A percentile compares a stretch with the other conserved stretches of the same genome.
Evolutionary conservation across 2,888 invertebrate species (phyloP).

Genomic region (Lycia hirtaria): DNA sequence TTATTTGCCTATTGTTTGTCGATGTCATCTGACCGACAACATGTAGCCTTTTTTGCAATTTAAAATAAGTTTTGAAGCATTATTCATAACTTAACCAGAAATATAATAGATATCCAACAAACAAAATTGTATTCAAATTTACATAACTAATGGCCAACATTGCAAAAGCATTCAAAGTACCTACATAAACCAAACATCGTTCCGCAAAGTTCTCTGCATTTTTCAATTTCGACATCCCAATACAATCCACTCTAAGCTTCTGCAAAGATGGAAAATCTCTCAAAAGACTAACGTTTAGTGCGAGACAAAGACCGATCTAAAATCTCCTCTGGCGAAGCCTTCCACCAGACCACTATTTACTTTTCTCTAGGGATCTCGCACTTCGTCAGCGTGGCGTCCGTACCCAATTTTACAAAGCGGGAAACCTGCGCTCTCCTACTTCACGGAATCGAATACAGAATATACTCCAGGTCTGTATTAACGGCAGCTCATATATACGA

Average conservation of each 20-base stretch:
- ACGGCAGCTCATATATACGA: slow-evolving; percentile 55
- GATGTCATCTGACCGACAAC: too few species aligned
- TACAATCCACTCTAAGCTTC: slow-evolving; percentile 69
- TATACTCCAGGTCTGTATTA: slow-evolving; percentile 58
- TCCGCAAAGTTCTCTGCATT: slow-evolving; percentile 56
- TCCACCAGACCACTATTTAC: slow-evolving; percentile 78
- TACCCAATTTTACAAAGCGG: slow-evolving; percentile 66
- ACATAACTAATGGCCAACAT: slow-evolving; percentile 24
- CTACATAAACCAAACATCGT: slow-evolving; percentile 36
- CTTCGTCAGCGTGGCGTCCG: slow-evolving; percentile 65
- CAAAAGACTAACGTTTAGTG: slow-evolving; percentile 81
- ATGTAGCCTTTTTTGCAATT: too few species aligned
- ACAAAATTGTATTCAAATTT: slow-evolving; percentile 14
- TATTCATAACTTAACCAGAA: slow-evolving; percentile 4
- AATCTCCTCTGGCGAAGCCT: slow-evolving; percentile 71
- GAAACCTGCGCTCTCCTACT: slow-evolving; percentile 54
- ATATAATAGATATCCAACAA: slow-evolving; percentile 11
- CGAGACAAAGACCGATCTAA: slow-evolving; percentile 82
- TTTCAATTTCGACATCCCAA: slow-evolving; percentile 69
- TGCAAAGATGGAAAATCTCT: slow-evolving; percentile 79
- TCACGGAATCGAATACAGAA: slow-evolving; percentile 52
- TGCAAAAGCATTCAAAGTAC: slow-evolving; percentile 24
- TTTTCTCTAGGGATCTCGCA: slow-evolving; percentile 69
- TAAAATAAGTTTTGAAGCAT: too few species aligned
- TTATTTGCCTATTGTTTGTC: too few species aligned